Conservation (phyloP, 2,797 vertebrate genomes). For the Hephaestus fuliginosus region DNA sequence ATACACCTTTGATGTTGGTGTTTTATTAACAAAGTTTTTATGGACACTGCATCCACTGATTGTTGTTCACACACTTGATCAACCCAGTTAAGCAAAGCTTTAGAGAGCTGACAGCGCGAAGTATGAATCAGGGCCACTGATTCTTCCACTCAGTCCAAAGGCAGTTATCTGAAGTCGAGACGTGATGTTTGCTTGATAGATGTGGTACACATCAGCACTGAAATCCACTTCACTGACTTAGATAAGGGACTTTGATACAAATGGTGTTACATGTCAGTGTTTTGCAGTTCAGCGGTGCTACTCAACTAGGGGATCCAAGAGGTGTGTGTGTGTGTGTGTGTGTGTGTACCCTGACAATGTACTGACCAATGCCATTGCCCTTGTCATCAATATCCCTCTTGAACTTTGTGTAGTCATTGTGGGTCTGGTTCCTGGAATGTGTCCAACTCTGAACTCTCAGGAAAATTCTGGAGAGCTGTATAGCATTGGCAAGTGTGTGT, state of each 20-base stretch:
- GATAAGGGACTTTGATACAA: background rate
- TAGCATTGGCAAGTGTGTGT: constrained; percentile 1
- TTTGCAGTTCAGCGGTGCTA: background rate
- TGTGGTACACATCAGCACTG: background rate
- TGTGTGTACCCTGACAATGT: background rate
- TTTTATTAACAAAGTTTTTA: constrained; percentile 5
- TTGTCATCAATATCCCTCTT: background rate
- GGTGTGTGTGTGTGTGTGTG: background rate
- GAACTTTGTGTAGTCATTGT: background rate
- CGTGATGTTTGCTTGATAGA: background rate
- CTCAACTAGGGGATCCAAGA: background rate
- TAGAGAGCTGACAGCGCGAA: background rate
- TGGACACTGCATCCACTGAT: constrained; percentile 1
- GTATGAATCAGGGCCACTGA: background rate
- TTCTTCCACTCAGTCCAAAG: background rate
- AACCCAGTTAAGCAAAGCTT: background rate
- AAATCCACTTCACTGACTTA: background rate
- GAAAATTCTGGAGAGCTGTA: constrained; percentile 6
- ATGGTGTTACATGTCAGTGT: background rate
- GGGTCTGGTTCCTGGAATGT: background rate
- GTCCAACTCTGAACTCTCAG: background rate
- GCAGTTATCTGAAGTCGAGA: background rate
- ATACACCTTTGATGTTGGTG: background rate
- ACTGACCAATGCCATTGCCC: background rate
- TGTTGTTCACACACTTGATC: constrained; percentile 7